phyloP scores from a whole-genome alignment of 2,797 vertebrate species.

The Gephyroberyx darwinii region DNA sequence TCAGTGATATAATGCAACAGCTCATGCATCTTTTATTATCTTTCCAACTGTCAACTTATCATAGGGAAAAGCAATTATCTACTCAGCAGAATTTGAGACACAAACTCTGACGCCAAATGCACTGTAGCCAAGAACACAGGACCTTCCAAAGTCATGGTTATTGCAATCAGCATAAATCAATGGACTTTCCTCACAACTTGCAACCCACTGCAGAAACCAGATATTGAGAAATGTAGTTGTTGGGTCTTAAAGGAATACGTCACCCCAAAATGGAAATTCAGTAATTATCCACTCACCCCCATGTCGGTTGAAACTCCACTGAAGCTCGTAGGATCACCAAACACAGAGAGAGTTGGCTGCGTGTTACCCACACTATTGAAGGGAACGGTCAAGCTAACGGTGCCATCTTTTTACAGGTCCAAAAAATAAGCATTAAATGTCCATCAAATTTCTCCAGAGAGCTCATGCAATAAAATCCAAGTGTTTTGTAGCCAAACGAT shows the following conservation, averaged over 20 bases:
- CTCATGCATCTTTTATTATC: slow-evolving; percentile 23
- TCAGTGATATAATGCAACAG: slow-evolving; percentile 14
- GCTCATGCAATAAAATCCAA: no score
- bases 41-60: slow-evolving; percentile 36
- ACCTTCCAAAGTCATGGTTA: slow-evolving; percentile 43
- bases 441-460: no score
- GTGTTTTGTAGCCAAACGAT: no score
- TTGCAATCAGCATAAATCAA: slow-evolving; percentile 57
- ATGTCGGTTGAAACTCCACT: no score
- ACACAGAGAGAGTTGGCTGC: no score
- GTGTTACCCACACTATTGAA: no score
- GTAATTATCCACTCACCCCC: no score
- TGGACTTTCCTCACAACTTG: slow-evolving; percentile 26
- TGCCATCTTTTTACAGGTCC: no score
- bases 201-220: slow-evolving; percentile 11
- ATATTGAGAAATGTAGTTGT: slow-evolving; percentile 4
- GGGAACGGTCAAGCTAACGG: no score
- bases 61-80: slow-evolving; percentile 39
- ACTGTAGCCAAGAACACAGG: slow-evolving; percentile 39
- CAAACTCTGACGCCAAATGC: slow-evolving; percentile 45
- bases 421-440: no score
- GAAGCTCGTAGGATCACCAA: no score
- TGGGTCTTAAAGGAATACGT: neutral
- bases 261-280: neutral
- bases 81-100: slow-evolving; percentile 49